These are phyloP conservation scores for Ceriagrion tenellum DNA, from an alignment of 2,888 invertebrate genomes.

Conservation along the genomic window DNA sequence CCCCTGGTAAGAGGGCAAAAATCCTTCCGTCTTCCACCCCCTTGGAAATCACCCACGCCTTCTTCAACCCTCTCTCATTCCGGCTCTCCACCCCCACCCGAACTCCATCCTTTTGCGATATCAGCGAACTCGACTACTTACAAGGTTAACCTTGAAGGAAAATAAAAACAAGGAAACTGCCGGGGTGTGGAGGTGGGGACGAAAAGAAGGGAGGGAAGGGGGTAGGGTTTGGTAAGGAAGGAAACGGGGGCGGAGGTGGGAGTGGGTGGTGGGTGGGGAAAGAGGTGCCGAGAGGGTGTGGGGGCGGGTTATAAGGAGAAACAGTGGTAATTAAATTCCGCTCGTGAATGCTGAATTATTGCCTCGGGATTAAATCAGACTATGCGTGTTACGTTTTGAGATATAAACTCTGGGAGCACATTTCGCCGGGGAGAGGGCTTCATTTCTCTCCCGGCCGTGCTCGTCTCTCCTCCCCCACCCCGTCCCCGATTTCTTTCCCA, in stretches of 20 bases:
- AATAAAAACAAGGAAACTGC: conserved; percentile 38
- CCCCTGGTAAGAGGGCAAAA: neutral
- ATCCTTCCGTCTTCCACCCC: neutral
- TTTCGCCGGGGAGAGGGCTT: conserved; percentile 61
- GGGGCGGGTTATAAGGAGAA: conserved; percentile 52
- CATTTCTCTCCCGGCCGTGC: conserved; percentile 30
- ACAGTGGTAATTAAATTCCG: conserved; percentile 66
- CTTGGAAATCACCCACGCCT: neutral
- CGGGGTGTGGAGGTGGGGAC: neutral
- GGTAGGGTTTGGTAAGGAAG: neutral
- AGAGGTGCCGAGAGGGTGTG: conserved; percentile 16
- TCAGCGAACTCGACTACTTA: conserved; percentile 66
- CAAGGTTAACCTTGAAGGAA: conserved; percentile 67
- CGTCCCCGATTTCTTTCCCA: neutral
- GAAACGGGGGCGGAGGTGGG: neutral
- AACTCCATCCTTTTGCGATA: conserved; percentile 47
- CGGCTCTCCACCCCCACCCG: neutral
- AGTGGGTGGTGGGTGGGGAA: neutral
- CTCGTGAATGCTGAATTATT: conserved; percentile 68
- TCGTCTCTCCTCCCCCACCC: neutral
- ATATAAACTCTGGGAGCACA: conserved; percentile 65
- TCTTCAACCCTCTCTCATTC: neutral
- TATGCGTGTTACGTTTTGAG: conserved; percentile 67
- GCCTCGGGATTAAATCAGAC: conserved; percentile 65
- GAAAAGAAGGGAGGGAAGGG: neutral